Evolutionary conservation across 1,140 invertebrate species (phyloP), one percentile per base, ranked within the genome.

Genomic region (Asobara japonica): DNA sequence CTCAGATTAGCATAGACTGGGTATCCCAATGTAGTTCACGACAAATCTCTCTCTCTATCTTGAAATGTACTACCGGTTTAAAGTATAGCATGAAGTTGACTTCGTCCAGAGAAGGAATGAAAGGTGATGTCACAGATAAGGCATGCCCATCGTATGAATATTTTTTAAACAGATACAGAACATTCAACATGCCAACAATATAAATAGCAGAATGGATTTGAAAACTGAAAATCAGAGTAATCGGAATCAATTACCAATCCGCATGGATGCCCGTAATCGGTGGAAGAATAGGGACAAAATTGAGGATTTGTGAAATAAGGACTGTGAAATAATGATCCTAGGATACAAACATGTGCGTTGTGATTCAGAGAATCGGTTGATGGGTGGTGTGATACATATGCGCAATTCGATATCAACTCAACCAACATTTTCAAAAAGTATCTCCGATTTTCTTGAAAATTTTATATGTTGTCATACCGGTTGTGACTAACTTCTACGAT

Each of bases 281-380:
- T 11, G 33, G 31, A 65, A 36, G 13, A 38, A 62, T 62, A 70
- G 13, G 8, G 20, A 38, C 20, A 20, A 61, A 61, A 38, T 70
- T 25, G 51, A 29, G 56, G 38, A 41, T 8, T n/a, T 72, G 33
- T 64, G 75, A 22, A 71, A 68, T 65, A 33, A 41, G 5, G 65
- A 67, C 4, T 41, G 7, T 7, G 65, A 67, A 67, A 36, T 67
- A 18, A 2, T n/a, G 2, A 67, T 65, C 11, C 30, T n/a, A 22
- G 36, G 36, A 27, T 70, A 70, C 62, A 51, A 1, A 69, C 30
- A 2, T 31, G 48, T 69, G 36, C 33, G 30, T 13, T 22, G 25
- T 8, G 16, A 56, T 60, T 31, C 67, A 69, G 27, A 16, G 13
- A 70, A 70, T 20, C 33, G 36, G 6, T 61, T 30, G 7, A 70